Evolutionary conservation across 2,888 invertebrate genomes (phyloP), one percentile per base, ranked within the genome.

Genomic region (Amphipoea oculea): DNA sequence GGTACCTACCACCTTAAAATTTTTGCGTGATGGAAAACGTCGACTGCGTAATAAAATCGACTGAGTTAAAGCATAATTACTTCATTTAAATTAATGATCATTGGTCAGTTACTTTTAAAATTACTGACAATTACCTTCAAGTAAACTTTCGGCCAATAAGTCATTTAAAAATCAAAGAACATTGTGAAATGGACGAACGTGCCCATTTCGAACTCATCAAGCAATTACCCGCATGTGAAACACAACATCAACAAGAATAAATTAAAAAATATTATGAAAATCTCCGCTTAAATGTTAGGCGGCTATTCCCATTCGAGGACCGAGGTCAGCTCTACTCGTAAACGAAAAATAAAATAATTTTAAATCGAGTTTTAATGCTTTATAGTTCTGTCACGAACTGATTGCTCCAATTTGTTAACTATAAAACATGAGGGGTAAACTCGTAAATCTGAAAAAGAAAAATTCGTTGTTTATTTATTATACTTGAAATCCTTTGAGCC

Each of bases 341-440:
- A 88, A 89, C 74, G 65, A 89, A 91, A 89, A 88, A 76, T 84
- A 89, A 90, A 89, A 89, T 89, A 66, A 86, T 90, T 90, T 92
- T 73, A 89, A 90, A 91, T 90, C 90, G 85, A 90, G 89, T 91
- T 93, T 93, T 91, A 92, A 91, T 91, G 90, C 90, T 95, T 94
- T 95, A 94, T 91, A 88, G 90, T 89, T 90, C 91, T 93, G 94
- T 93, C 93, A 90, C 92, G 86, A 91, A 88, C 87, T 89, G 90
- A 95, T 95, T 94, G 94, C 92, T 93, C 94, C 94, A 96, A 96
- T 96, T 96, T 94, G 94, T 95, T 92, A 91, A 92, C 93, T 90
- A 95, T 95, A 95, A 90, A 95, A 94, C 89, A 90, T 88, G 86
- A 85, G 79, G 84, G 86, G 83, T 83, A 78, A 71, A 80, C 84